Conservation (phyloP, 2,888 invertebrate species). For the Pachydiplax longipennis region DNA sequence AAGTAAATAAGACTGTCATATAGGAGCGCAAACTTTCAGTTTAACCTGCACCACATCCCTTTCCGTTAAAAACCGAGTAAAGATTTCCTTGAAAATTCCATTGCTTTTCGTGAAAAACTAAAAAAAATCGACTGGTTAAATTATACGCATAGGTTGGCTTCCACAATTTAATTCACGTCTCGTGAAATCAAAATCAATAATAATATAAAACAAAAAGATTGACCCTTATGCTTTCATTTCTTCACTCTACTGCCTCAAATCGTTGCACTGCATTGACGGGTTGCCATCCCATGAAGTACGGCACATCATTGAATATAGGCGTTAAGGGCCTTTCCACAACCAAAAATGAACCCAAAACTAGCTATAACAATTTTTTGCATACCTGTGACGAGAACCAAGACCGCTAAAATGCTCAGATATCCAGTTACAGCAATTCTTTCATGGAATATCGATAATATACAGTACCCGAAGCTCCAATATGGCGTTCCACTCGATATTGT, state of each 20-base stretch:
- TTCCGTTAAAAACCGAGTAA: not conserved
- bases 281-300: conserved; percentile 19
- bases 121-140: no score
- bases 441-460: not conserved
- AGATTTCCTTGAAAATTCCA: no score
- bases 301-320: not conserved
- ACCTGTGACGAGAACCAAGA: conserved; percentile 40
- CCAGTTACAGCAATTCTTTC: conserved; percentile 26
- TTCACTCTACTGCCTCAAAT: not conserved
- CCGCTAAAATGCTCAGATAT: conserved; percentile 21
- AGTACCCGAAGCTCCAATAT: conserved; percentile 14
- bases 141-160: not conserved
- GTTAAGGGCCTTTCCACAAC: conserved; percentile 9
- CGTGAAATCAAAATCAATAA: not conserved
- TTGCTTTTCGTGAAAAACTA: no score
- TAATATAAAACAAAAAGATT: not conserved
- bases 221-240: not conserved
- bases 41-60: not conserved
- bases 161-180: not conserved
- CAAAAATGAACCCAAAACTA: conserved; percentile 10
- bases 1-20: not conserved
- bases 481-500: conserved; percentile 33
- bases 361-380: conserved; percentile 21
- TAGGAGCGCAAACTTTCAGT: not conserved
- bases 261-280: not conserved